phyloP scores from a whole-genome alignment of 2,113 vertebrate species.

The Mus spicilegus region DNA sequence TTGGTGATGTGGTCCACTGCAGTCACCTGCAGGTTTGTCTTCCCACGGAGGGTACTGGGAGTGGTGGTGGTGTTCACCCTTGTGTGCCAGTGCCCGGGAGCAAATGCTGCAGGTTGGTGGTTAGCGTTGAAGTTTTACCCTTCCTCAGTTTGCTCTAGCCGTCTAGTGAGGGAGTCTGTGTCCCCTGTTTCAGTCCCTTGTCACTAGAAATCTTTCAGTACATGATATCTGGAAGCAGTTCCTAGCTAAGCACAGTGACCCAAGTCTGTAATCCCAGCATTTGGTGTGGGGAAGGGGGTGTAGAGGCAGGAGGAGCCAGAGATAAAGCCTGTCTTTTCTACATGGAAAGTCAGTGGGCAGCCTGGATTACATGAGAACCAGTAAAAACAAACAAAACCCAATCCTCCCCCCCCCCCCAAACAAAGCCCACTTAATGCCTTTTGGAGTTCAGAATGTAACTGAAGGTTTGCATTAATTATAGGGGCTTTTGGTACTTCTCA shows the following conservation, averaged over 20 bases:
- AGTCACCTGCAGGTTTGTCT: not conserved
- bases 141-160: not conserved
- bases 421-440: not conserved
- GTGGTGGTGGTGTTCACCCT: too few relatives aligned
- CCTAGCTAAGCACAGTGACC: not conserved
- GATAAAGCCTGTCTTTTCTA: not conserved
- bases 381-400: not conserved
- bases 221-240: not conserved
- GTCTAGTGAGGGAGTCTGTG: rapidly evolving
- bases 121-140: not conserved
- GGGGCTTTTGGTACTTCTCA: not conserved
- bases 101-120: not conserved
- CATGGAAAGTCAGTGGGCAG: not conserved
- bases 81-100: not conserved
- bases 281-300: not conserved
- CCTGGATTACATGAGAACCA: not conserved
- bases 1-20: not conserved
- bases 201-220: not conserved
- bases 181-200: not conserved
- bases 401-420: too few relatives aligned
- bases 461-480: not conserved
- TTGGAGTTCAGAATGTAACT: not conserved
- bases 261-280: not conserved
- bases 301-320: not conserved
- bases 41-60: not conserved